Base-by-base conservation (phyloP, 2,113 vertebrate genomes). In the Oryzias curvinotus region DNA sequence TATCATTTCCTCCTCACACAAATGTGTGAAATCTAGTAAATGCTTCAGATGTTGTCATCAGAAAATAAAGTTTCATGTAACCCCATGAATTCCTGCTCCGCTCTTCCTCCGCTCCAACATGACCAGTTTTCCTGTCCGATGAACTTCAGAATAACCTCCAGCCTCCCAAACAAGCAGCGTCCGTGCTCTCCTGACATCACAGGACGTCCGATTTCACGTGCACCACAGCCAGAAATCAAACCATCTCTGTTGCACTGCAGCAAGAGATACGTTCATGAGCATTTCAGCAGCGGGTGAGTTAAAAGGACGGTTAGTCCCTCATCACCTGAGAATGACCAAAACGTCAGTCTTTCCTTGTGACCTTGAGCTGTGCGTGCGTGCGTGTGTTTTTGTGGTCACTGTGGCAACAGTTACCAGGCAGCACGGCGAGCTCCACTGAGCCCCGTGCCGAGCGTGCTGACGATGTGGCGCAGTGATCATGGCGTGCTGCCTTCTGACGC, bases 371-470 rank as follows among this genome's bases (percentile, higher is more conserved):
- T 57, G 41, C 15, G 59, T 43, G 52, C 43, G 52, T 60, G 57
- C 60, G 47, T 46, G 69, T 21, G 56, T 59, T 62, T 73, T 48
- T 60, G 45, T 84, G 72, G 75, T 85, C 64, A 72, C 82, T 61
- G 57, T 79, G 75, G 82, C 69, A 79, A 82, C 82, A 53, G 76
- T 79, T 54, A 66, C 82, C 45, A 85, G 42, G 82, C 72, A 81
- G 75, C 82, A 48, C 10, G 36, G 17, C 15, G 65, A 73, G 78
- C 64, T 67, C 26, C 53, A 30, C 45, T 48, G 74, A 62, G 67
- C 51, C 25, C 58, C 3, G 54, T 19, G 46, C 65, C 63, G 46
- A 49, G 14, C 59, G 71, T 16, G 61, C 55, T n/a, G 68, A 70
- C 52, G 53, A 65, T 12, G 44, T 1, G 17, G 44, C 13, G 1